Conservation (phyloP, 2,888 invertebrate species). For the Acleris laterana region DNA sequence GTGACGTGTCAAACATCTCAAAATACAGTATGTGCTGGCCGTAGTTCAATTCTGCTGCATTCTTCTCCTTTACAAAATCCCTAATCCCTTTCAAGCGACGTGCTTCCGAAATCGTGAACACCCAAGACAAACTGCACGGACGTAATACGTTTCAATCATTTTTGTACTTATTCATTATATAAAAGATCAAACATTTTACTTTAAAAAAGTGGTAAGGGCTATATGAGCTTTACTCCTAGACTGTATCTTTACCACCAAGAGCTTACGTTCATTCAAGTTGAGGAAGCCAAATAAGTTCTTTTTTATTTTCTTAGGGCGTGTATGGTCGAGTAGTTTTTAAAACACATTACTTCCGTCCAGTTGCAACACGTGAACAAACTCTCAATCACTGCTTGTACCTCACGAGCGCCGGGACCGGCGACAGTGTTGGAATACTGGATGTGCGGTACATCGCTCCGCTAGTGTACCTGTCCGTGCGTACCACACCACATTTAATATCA, state of each 20-base stretch:
- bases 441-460: slow-evolving; percentile 93
- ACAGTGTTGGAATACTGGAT: slow-evolving; percentile 95
- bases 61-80: slow-evolving; percentile 23
- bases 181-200: neutral
- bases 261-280: no score
- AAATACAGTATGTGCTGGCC: slow-evolving; percentile 28
- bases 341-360: slow-evolving; percentile 57
- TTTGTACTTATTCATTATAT: neutral
- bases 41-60: slow-evolving; percentile 20
- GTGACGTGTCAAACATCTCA: slow-evolving; percentile 5
- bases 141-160: slow-evolving; percentile 14
- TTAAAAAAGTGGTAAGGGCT: neutral
- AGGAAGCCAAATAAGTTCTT: no score
- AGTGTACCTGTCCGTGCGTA: slow-evolving; percentile 77
- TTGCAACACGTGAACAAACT: slow-evolving; percentile 64
- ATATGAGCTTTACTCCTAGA: no score
- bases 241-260: no score
- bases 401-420: slow-evolving; percentile 88
- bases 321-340: slow-evolving; percentile 2
- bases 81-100: slow-evolving; percentile 36
- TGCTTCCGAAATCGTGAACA: slow-evolving; percentile 35
- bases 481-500: slow-evolving; percentile 26
- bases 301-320: no score
- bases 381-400: slow-evolving; percentile 83
- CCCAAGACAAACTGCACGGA: slow-evolving; percentile 27